These are phyloP conservation scores for Sericinus montela DNA, from an alignment of 2,888 invertebrate genomes.

Conservation along the genomic window DNA sequence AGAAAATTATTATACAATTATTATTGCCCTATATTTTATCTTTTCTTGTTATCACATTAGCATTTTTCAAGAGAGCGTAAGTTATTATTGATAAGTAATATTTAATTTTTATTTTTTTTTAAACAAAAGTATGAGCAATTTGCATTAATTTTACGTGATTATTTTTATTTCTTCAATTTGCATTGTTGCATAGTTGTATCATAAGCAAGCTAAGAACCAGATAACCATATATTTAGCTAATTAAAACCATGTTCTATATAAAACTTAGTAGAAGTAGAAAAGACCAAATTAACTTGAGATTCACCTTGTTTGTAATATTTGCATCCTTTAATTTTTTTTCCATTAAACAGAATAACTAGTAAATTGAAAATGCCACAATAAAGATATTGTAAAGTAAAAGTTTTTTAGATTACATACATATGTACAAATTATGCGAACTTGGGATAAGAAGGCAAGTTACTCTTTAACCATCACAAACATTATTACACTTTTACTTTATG, in stretches of 20 bases:
- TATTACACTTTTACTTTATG: background rate
- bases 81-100: background rate
- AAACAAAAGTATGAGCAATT: no score
- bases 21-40: background rate
- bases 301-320: conserved; percentile 2
- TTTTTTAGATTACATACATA: conserved; percentile 65
- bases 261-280: background rate
- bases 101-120: no score
- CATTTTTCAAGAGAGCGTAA: background rate
- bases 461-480: conserved; percentile 56
- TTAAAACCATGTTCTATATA: background rate
- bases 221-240: no score
- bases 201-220: no score
- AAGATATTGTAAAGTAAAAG: conserved; percentile 44
- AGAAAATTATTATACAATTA: no score
- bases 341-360: background rate
- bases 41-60: background rate
- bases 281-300: conserved; percentile 11
- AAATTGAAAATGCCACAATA: conserved; percentile 27
- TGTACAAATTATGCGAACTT: conserved; percentile 66
- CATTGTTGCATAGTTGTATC: no score
- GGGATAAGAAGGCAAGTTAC: conserved; percentile 57
- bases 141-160: no score
- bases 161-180: no score
- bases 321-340: background rate